These are phyloP conservation scores for Neocrepidodera transversa DNA, from an alignment of 2,888 invertebrate genomes.

Conservation along the genomic window DNA sequence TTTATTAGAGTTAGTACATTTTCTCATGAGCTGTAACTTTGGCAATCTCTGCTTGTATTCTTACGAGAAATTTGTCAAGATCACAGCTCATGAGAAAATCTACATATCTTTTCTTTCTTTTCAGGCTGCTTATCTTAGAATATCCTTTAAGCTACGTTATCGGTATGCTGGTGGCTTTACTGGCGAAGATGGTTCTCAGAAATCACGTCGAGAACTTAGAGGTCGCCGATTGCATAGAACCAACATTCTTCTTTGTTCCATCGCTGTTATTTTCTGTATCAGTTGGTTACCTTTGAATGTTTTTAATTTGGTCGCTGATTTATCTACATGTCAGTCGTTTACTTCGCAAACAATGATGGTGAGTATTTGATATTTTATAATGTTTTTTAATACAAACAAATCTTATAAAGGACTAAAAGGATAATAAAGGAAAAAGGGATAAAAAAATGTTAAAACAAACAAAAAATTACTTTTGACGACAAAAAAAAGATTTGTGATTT, in stretches of 20 bases:
- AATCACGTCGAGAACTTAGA: constrained; percentile 63
- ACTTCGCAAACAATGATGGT: constrained; percentile 56
- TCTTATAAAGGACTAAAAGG: no score
- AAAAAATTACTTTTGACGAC: no score
- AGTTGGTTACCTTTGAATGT: constrained; percentile 93
- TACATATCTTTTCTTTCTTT: constrained; percentile 22
- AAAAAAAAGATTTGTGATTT: no score
- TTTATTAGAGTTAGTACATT: no score
- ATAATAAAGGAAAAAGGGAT: no score
- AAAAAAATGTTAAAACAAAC: no score
- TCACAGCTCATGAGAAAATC: no score
- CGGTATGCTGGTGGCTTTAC: constrained; percentile 65
- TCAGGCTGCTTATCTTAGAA: constrained; percentile 78
- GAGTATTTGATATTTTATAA: no score
- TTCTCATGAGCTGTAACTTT: no score
- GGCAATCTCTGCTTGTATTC: no score
- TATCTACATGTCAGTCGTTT: constrained; percentile 59
- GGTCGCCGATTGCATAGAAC: constrained; percentile 81
- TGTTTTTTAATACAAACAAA: no score
- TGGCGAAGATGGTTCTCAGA: constrained; percentile 55
- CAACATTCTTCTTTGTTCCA: constrained; percentile 85
- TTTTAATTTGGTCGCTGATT: constrained; percentile 81
- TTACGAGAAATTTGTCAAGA: no score
- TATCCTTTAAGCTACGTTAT: constrained; percentile 78
- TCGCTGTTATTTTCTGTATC: constrained; percentile 86